Base-by-base conservation (phyloP, 1,140 invertebrate species). In the Sitobion miscanthi region DNA sequence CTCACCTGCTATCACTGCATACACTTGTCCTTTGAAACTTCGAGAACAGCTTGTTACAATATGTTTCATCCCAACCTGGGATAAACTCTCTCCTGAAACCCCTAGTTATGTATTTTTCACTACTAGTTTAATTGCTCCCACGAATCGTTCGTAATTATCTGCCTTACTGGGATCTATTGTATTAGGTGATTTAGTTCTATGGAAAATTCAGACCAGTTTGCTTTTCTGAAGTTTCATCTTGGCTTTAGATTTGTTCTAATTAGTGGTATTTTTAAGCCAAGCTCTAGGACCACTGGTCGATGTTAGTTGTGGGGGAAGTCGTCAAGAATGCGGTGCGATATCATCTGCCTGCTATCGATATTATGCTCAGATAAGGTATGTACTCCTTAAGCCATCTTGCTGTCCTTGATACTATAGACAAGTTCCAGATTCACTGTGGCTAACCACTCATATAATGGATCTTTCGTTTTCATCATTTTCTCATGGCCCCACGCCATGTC, bases 251-350 rank as follows among this genome's bases (percentile, higher is more conserved):
- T 57, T 54, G 52, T 54, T 82, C 38, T 89, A 82, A 82, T 35
- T 35, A 35, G 35, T 77, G 47, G 57, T n/a, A 69, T 69, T 93
- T 88, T 77, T 30, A 89, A 9, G 35, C 86, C 93, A 23, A 42
- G 57, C 25, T 93, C 54, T 47, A 93, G 11, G 47, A 93, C 38
- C 35, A 89, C 86, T 2, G 93, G 93, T 54, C 54, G 35, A 62
- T 93, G 93, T 25, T 93, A 86, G 88, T 57, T 93, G 42, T 82
- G 86, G 30, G 93, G 86, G 20, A 93, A 93, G 23, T 93, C 82
- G 23, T 5, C 1, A 14, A 92, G 25, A 82, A 92, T 38, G 4
- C 49, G 42, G 49, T 21, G 91, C 3, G 62, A 45, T 82, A 62
- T 20, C 57, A 85, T 8, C 25, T 77, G 14, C 11, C 11, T 77